Base-by-base conservation (phyloP, 2,113 vertebrate genomes). In the Nasalis larvatus region DNA sequence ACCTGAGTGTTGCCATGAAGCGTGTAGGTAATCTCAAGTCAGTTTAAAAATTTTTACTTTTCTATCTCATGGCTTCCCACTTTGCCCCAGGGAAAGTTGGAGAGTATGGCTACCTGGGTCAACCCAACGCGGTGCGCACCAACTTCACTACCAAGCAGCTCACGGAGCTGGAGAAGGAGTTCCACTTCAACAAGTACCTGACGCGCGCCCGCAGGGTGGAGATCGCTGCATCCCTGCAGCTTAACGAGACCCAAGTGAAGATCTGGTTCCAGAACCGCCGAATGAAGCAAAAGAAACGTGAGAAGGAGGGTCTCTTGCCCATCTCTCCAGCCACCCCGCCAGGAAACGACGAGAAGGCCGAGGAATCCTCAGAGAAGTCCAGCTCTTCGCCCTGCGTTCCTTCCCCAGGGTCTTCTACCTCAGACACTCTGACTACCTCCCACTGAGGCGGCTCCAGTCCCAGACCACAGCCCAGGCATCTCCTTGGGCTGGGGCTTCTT, bases 231-330 rank as follows among this genome's bases (percentile, higher is more conserved):
- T 99, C 99, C 4, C 98, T 99, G 69, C 99, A 99, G 95, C 99
- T 99, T 86, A 99, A 99, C 88, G 99, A 99, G 98, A 99, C 99
- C 97, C 99, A 99, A 98, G 99, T 99, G 97, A 99, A 99, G 98
- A 99, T 99, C 66, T 99, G 99, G 99, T 99, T 99, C 98, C 99
- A 99, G 98, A 99, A 99, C 97, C 99, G 99, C 42, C 98, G 99
- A 71, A 99, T 99, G 99, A 99, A 99, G 98, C 99, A 99, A 92
- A 99, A 99, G 99, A 99, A 99, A 96, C 98, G 99, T 0, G 99
- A 99, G 97, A 99, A 99, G 97, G 99, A 99, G 89, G 99, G 99
- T 25, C 97, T 99, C 63, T 96, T 99, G 63, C 99, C 99, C 95
- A 99, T 99, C 96, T 99, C 99, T 47, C 98, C 99, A 0, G 97